Evolutionary conservation across 2,113 vertebrate genomes (phyloP).

Genomic region (Pangasianodon gigas): DNA sequence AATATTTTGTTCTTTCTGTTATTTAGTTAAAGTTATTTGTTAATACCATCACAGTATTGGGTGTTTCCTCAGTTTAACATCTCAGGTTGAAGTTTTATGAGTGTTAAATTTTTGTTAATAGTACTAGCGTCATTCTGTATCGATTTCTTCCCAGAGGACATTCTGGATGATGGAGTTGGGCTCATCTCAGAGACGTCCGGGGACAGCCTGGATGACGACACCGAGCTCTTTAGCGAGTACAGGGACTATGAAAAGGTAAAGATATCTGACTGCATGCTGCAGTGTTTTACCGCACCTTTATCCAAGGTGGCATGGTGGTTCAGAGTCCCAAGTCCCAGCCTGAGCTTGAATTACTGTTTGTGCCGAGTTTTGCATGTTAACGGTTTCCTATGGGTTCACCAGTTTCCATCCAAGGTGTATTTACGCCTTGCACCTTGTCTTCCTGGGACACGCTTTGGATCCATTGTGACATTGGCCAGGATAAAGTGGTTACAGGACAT

Average conservation of each 20-base stretch:
- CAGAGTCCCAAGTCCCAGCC: neutral
- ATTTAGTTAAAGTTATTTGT: neutral
- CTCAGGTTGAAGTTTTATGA: neutral
- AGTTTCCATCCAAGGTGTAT: neutral
- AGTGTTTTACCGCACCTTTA: neutral
- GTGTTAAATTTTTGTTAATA: neutral
- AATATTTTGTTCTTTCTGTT: neutral
- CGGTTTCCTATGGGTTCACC: neutral
- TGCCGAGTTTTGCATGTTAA: neutral
- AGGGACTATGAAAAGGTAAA: slow-evolving; percentile 71
- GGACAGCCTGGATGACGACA: slow-evolving; percentile 74
- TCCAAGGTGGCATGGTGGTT: neutral
- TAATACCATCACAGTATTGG: neutral
- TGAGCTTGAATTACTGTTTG: neutral
- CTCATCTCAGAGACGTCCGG: slow-evolving; percentile 71
- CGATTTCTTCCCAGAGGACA: slow-evolving; percentile 68
- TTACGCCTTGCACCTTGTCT: neutral
- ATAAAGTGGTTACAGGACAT: neutral
- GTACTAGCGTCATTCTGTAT: neutral
- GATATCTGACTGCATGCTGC: neutral
- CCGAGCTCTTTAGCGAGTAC: slow-evolving; percentile 68
- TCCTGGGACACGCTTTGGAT: too few relatives aligned
- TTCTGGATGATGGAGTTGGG: slow-evolving; percentile 74
- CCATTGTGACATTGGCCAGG: neutral
- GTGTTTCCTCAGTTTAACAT: neutral